Conservation (phyloP, 2,113 vertebrate genomes). For the human region DNA sequence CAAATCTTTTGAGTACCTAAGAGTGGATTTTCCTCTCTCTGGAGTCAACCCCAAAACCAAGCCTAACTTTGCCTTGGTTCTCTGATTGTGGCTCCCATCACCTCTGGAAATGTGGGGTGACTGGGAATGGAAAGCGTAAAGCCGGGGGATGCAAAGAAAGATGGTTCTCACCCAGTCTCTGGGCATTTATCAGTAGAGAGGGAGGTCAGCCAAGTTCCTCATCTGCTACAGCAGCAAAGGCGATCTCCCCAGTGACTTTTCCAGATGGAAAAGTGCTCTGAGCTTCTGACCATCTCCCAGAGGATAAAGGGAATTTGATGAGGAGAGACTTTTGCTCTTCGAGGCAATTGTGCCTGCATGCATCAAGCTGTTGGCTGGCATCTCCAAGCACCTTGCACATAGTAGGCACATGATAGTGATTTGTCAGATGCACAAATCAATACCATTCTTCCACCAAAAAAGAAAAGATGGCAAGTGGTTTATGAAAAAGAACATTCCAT, state of each 20-base stretch:
- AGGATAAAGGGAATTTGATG: conserved; percentile 12
- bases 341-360: neutral
- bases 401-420: neutral
- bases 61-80: neutral
- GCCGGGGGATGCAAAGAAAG: neutral
- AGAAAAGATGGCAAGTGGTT: neutral
- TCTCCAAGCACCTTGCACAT: neutral
- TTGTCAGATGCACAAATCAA: neutral
- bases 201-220: conserved; percentile 68
- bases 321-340: conserved; percentile 12
- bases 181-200: conserved; percentile 51
- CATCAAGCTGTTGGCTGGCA: neutral
- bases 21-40: neutral
- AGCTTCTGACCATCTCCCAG: conserved; percentile 61
- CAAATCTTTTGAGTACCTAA: neutral
- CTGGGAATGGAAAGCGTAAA: neutral
- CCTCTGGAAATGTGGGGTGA: neutral
- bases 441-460: neutral
- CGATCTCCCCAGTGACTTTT: conserved; percentile 57
- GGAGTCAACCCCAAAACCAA: neutral
- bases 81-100: neutral
- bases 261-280: conserved; percentile 72
- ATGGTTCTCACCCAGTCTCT: conserved; percentile 52
- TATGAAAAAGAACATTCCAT: neutral
- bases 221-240: conserved; percentile 41